phyloP scores from a whole-genome alignment of 1,140 invertebrate species.

The Drosophila pandora region DNA sequence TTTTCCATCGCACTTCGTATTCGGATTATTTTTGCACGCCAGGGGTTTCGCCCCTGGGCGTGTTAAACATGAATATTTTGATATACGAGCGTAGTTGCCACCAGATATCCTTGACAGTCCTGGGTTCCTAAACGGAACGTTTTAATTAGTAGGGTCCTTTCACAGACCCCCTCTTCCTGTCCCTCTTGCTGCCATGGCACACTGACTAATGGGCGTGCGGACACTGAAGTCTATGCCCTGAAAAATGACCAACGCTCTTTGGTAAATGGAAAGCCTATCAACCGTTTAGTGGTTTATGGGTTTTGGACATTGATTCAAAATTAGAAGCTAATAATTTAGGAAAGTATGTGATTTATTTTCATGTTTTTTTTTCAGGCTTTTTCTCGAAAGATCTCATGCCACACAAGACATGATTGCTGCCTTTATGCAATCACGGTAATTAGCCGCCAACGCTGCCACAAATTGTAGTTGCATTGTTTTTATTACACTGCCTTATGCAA shows the following conservation, averaged over 20 bases:
- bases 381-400: conserved; percentile 6
- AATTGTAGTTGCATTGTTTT: conserved; percentile 62
- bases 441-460: conserved; percentile 57
- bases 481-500: conserved; percentile 63
- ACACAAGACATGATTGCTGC: conserved; percentile 5
- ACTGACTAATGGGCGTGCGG: conserved; percentile 1
- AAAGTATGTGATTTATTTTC: too few relatives aligned
- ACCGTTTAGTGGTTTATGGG: conserved; percentile 1
- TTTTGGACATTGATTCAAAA: background rate
- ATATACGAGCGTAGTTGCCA: conserved; percentile 39
- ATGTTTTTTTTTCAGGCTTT: background rate
- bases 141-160: conserved; percentile 47
- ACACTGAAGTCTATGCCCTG: background rate
- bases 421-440: conserved; percentile 55
- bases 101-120: conserved; percentile 36
- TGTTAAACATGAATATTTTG: conserved; percentile 49
- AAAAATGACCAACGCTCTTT: conserved; percentile 13
- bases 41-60: conserved; percentile 28
- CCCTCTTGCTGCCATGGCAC: background rate
- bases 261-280: conserved; percentile 18
- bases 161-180: background rate
- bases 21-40: conserved; percentile 51
- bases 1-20: conserved; percentile 26
- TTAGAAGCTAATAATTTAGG: too few relatives aligned
- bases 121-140: conserved; percentile 18